These are phyloP conservation scores for Himantopus leucocephalus DNA, from an alignment of 2,113 vertebrate genomes.

Conservation along the genomic window DNA sequence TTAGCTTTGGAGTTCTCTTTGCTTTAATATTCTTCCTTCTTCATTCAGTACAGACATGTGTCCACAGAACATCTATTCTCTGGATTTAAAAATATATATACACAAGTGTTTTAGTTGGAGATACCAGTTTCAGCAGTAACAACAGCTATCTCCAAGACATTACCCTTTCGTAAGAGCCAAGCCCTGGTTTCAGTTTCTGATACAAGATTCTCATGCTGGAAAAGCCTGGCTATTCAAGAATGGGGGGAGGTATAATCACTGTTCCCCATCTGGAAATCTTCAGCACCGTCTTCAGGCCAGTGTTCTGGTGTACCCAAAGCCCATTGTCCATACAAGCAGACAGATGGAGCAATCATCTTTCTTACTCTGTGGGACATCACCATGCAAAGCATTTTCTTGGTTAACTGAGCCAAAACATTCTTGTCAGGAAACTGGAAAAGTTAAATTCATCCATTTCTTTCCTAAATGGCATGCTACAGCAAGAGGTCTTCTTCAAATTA, in stretches of 20 bases:
- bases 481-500: not conserved
- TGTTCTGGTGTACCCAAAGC: not conserved
- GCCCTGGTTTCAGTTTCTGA: not conserved
- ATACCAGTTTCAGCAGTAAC: not conserved
- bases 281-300: fast-evolving
- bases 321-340: not conserved
- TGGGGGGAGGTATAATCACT: not conserved
- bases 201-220: not conserved
- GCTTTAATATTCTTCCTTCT: not conserved
- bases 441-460: not conserved
- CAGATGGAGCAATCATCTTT: not conserved
- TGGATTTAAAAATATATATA: not conserved
- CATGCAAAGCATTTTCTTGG: not conserved
- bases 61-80: not conserved
- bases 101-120: not conserved
- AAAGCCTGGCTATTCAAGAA: not conserved
- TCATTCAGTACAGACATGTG: not conserved
- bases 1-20: not conserved
- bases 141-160: not conserved
- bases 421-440: not conserved
- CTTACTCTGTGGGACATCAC: not conserved
- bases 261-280: not conserved
- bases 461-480: not conserved
- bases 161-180: not conserved
- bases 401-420: not conserved